A percentile compares a stretch with the other conserved stretches of the same genome.
Evolutionary conservation across 1,140 invertebrate species (phyloP).

Genomic region (Caenorhabditis tropicalis): DNA sequence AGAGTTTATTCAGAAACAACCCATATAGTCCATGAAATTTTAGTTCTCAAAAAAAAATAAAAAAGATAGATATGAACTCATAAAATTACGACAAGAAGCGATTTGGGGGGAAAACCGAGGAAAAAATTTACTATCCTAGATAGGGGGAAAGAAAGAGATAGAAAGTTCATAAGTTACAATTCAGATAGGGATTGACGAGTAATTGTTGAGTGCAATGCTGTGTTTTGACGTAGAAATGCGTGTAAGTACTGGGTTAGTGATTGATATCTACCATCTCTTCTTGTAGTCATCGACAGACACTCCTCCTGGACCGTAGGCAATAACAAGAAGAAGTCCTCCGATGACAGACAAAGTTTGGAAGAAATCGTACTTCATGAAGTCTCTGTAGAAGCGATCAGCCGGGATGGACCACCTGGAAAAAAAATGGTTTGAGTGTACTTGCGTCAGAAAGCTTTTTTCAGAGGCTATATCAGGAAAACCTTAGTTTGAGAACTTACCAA

Average conservation of each 20-base stretch:
- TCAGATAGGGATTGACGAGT: not conserved
- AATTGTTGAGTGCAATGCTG: conserved; percentile 17
- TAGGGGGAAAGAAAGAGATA: not conserved
- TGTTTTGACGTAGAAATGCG: conserved; percentile 11
- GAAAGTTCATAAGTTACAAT: conserved; percentile 4
- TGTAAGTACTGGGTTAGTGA: not conserved
- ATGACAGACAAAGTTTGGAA: conserved; percentile 96
- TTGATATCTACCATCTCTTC: conserved; percentile 84
- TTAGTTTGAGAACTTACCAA: conserved; percentile 75
- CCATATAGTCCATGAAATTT: conserved; percentile 42
- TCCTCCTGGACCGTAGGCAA: conserved; percentile 94
- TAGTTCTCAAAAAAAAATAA: not conserved
- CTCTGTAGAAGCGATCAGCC: conserved; percentile 89
- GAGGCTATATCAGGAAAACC: too few relatives aligned
- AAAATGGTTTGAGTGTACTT: not conserved
- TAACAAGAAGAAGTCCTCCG: conserved; percentile 95
- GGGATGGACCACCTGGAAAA: conserved; percentile 83
- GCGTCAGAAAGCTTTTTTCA: not conserved
- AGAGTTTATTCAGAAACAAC: conserved; percentile 18
- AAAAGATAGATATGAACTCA: conserved; percentile 26
- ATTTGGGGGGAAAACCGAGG: conserved; percentile 9
- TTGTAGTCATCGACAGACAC: conserved; percentile 99
- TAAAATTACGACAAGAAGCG: conserved; percentile 34
- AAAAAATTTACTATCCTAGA: not conserved
- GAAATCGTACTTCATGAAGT: conserved; percentile 99